Conservation (phyloP, 2,797 vertebrate species). For the Lepilemur septentrionalis region DNA sequence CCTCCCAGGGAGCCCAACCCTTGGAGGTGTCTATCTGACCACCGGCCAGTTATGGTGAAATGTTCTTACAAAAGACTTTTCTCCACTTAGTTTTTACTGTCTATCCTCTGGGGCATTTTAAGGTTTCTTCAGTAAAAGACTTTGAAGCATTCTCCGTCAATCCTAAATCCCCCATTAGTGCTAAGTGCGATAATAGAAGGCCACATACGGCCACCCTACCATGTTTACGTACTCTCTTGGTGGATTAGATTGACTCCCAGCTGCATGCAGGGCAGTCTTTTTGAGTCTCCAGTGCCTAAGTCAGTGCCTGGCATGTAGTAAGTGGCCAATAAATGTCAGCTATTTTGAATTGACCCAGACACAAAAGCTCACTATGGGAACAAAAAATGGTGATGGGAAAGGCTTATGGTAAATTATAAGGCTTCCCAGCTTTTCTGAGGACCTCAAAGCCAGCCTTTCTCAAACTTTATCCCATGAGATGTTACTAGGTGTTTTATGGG, state of each 20-base stretch:
- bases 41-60: background rate
- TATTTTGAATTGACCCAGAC: background rate
- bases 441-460: background rate
- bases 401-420: background rate
- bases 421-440: background rate
- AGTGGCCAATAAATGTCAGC: background rate
- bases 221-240: background rate
- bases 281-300: background rate
- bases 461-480: background rate
- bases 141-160: constrained; percentile 16
- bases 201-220: background rate
- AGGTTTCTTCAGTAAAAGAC: background rate
- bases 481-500: background rate
- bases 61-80: background rate
- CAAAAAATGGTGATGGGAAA: background rate
- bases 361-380: background rate
- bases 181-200: background rate
- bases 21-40: background rate
- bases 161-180: background rate
- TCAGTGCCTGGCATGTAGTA: background rate
- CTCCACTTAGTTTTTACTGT: background rate
- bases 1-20: background rate
- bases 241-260: background rate
- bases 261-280: background rate
- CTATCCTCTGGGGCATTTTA: background rate